Evolutionary conservation across 1,140 invertebrate genomes (phyloP).

Genomic region (Euborellia annulipes): DNA sequence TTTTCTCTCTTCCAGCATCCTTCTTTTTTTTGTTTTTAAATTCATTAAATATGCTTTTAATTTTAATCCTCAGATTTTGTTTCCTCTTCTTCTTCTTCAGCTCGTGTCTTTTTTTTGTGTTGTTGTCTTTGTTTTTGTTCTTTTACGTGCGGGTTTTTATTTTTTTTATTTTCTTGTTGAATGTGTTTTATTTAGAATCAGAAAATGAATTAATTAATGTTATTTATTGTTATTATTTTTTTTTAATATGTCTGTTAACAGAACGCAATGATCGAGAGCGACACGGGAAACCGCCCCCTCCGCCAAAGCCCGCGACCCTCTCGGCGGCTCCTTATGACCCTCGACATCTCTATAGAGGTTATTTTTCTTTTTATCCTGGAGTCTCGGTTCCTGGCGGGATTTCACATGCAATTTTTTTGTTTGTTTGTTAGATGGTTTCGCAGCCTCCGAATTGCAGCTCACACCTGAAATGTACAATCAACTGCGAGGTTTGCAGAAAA

Average conservation of each 20-base stretch:
- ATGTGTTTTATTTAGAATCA: not conserved
- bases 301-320: conserved; percentile 64
- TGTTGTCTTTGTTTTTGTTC: not conserved
- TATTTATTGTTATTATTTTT: not conserved
- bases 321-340: conserved; percentile 47
- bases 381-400: too few species aligned
- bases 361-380: too few species aligned
- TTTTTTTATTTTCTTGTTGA: not conserved
- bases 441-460: conserved; percentile 39
- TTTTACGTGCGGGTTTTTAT: not conserved
- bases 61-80: too few species aligned
- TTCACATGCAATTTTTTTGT: too few species aligned
- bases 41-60: too few species aligned
- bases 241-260: conserved; percentile 16
- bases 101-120: too few species aligned
- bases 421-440: not conserved
- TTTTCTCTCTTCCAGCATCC: too few species aligned
- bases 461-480: conserved; percentile 79
- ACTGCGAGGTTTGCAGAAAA: conserved; percentile 66
- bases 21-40: too few species aligned
- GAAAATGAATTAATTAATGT: not conserved
- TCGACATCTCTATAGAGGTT: conserved; percentile 31
- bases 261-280: conserved; percentile 50
- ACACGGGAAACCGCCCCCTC: conserved; percentile 59
- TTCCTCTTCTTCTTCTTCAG: too few species aligned